Percentiles rank a stretch among this genome's conserved stretches.
These are phyloP conservation scores for Cheilosia variabilis DNA, from an alignment of 2,888 invertebrate genomes.

Conservation along the genomic window DNA sequence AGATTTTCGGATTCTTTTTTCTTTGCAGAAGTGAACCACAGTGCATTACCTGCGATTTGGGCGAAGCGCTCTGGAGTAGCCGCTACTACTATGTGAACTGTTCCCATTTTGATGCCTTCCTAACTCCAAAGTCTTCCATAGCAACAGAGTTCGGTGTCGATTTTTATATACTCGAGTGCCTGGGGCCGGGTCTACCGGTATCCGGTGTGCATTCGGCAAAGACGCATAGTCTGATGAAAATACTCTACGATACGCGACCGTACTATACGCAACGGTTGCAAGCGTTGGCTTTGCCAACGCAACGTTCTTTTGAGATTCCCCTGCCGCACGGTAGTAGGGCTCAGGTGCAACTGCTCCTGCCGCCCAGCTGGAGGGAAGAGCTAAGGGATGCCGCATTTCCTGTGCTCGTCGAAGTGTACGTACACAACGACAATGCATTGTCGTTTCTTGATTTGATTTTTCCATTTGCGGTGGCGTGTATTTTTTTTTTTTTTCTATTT, in stretches of 20 bases:
- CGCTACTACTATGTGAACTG: constrained; percentile 93
- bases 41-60: constrained; percentile 94
- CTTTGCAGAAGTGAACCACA: constrained; percentile 86
- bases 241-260: constrained; percentile 90
- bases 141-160: constrained; percentile 82
- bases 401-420: constrained; percentile 94
- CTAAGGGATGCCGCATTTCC: constrained; percentile 94
- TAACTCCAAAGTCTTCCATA: constrained; percentile 85
- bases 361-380: constrained; percentile 94
- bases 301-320: constrained; percentile 92
- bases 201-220: constrained; percentile 90
- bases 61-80: constrained; percentile 90
- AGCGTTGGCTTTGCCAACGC: constrained; percentile 92
- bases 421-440: constrained; percentile 68
- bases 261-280: constrained; percentile 87
- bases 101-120: constrained; percentile 92
- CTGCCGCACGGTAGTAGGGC: constrained; percentile 93
- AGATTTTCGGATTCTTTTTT: no score
- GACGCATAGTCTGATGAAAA: constrained; percentile 90
- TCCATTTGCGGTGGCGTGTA: neutral
- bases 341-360: constrained; percentile 94
- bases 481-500: constrained; percentile 13
- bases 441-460: constrained; percentile 16
- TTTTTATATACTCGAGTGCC: constrained; percentile 92
- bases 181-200: constrained; percentile 95